Evolutionary conservation across 2,113 vertebrate genomes (phyloP), one percentile per base, ranked within the genome.

Genomic region (Scomber japonicus): DNA sequence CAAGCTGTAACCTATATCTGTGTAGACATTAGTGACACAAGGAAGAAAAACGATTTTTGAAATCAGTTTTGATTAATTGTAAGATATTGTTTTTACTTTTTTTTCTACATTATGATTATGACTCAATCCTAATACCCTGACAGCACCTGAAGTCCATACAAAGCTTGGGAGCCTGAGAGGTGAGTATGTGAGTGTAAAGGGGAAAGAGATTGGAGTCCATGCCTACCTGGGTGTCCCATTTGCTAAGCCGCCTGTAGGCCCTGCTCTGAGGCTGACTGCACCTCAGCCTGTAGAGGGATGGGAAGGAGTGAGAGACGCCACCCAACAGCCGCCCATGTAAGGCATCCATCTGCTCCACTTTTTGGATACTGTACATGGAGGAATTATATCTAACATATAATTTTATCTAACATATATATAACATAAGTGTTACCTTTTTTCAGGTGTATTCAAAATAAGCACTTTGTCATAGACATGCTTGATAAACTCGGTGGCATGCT

Each of bases 221-320:
- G 84, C 71, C 83, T 98, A 94, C 91, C 90, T 97, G 46, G 95
- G 95, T 5, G 87, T 97, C 54, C 97, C 96, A 21, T 98, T 96
- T 92, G 96, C 97, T 17, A 96, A 95, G 86, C 91, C 97, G 1
- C 97, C 96, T 1, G 1, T 96, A 3, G 97, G 95, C 24, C 76
- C 90, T 30, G 65, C 64, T 1, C 86, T 97, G 78, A 94, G 96
- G 63, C 94, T 98, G 89, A 88, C 94, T 13, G 83, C 95, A n/a
- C 96, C 96, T 9, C 90, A 95, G 51, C 91, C 95, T 2, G 90
- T 92, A 2, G 93, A 95, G 4, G 75, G 88, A 17, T 98, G 96
- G 97, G 85, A 87, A 48, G 95, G 89, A 56, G 30, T 95, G 71
- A 96, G 94, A 82, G 89, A 97, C 3, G 95, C 94, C 27, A 96